Evolutionary conservation across 2,888 invertebrate species (phyloP).

Genomic region (Torymus texanus): DNA sequence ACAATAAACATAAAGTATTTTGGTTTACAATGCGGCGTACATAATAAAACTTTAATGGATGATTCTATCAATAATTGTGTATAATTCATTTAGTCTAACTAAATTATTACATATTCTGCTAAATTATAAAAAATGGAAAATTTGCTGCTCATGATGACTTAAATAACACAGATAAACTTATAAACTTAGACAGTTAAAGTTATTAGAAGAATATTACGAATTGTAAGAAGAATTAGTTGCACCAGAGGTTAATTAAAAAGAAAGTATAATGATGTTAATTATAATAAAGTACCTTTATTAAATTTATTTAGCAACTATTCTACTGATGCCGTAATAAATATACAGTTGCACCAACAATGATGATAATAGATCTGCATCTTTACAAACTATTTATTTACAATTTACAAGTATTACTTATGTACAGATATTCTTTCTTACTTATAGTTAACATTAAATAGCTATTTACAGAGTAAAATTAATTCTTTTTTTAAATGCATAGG

Average conservation of each 20-base stretch:
- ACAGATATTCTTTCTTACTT: conserved; percentile 53
- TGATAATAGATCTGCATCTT: conserved; percentile 55
- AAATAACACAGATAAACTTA: conserved; percentile 32
- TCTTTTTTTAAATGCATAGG: conserved; percentile 55
- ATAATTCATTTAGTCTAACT: conserved; percentile 32
- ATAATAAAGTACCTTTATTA: conserved; percentile 52
- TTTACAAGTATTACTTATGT: conserved; percentile 57
- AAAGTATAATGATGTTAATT: conserved; percentile 43
- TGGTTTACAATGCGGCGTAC: conserved; percentile 50
- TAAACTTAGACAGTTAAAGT: conserved; percentile 14
- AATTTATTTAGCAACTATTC: conserved; percentile 44
- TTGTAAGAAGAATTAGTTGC: conserved; percentile 44
- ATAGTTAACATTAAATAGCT: conserved; percentile 58
- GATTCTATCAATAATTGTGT: conserved; percentile 37
- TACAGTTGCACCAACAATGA: conserved; percentile 54
- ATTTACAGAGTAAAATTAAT: conserved; percentile 56
- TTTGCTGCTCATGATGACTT: conserved; percentile 43
- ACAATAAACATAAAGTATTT: conserved; percentile 56
- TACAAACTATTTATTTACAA: conserved; percentile 58
- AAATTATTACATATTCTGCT: conserved; percentile 46
- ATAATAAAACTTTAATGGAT: conserved; percentile 47
- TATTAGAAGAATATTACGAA: conserved; percentile 26
- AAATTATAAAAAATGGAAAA: conserved; percentile 50
- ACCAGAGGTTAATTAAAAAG: conserved; percentile 45
- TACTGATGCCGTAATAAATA: conserved; percentile 56